Evolutionary conservation across 2,797 vertebrate genomes (phyloP).

Genomic region (Dallia pectoralis): DNA sequence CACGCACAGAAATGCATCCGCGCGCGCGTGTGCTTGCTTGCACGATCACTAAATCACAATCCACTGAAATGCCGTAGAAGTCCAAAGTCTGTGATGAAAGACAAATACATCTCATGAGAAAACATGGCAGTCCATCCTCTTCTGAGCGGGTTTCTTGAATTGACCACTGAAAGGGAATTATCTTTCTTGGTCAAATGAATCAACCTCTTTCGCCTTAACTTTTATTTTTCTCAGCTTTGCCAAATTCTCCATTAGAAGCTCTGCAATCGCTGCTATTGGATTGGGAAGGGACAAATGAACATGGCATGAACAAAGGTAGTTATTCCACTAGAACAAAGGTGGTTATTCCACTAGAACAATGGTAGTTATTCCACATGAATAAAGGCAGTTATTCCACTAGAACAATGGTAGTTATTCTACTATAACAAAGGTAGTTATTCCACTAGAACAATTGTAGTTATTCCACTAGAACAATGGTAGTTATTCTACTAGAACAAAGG

Average conservation of each 20-base stretch:
- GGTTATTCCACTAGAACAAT: no score
- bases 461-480: no score
- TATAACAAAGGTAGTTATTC: not conserved
- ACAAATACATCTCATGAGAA: not conserved
- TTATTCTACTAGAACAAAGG: no score
- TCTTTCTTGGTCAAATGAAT: not conserved
- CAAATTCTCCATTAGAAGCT: not conserved
- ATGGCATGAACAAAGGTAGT: not conserved
- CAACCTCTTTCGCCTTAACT: not conserved
- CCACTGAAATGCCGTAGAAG: slow-evolving; percentile 16
- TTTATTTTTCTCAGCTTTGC: slow-evolving; percentile 5
- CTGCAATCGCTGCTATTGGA: slow-evolving; percentile 3
- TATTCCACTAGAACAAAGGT: not conserved
- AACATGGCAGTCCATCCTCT: not conserved
- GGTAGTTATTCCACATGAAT: not conserved
- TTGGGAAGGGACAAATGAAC: slow-evolving; percentile 1
- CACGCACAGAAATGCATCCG: not conserved
- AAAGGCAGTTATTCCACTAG: not conserved
- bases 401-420: no score
- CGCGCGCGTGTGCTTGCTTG: not conserved
- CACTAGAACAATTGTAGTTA: not conserved
- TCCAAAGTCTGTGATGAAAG: slow-evolving; percentile 3
- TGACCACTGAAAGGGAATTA: not conserved
- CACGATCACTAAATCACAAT: slow-evolving; percentile 9
- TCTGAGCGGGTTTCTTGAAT: not conserved